These are phyloP conservation scores for Gymnoscopelus microlampas DNA, from an alignment of 2,797 vertebrate genomes.

Conservation along the genomic window DNA sequence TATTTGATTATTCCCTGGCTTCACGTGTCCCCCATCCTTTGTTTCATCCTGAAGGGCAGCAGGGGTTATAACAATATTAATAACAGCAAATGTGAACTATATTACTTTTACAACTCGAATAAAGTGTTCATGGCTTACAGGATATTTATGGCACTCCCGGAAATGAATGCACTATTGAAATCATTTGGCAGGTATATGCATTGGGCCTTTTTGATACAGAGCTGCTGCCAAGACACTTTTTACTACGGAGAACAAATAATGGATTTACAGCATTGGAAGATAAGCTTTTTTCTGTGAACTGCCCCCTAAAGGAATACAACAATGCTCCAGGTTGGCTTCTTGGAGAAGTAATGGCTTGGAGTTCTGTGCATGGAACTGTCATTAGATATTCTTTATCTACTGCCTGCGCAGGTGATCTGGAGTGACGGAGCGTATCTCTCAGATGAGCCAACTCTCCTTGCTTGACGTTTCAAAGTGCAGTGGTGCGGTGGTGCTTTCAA, in stretches of 20 bases:
- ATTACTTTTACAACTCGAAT: background rate
- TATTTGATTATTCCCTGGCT: no score
- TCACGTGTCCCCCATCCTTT: no score
- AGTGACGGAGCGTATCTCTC: conserved; percentile 14
- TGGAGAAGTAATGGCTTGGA: conserved; percentile 7
- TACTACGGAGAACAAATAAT: conserved; percentile 21
- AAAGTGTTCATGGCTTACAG: conserved; percentile 3
- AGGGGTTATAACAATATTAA: no score
- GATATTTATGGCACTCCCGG: conserved; percentile 24
- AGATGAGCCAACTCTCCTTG: conserved; percentile 38
- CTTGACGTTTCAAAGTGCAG: background rate
- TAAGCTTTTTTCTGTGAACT: background rate
- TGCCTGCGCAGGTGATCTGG: conserved; percentile 21
- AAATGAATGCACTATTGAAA: conserved; percentile 30
- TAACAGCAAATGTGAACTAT: background rate
- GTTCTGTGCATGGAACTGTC: conserved; percentile 7
- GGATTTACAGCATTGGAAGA: conserved; percentile 4
- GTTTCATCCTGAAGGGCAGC: no score
- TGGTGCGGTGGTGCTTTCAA: conserved; percentile 12
- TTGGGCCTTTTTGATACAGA: conserved; percentile 33
- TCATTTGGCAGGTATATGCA: conserved; percentile 11
- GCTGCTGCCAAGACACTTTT: conserved; percentile 17
- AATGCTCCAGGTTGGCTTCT: conserved; percentile 8
- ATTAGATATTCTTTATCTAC: conserved; percentile 33
- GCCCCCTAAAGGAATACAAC: conserved; percentile 30